phyloP scores from a whole-genome alignment of 1,140 invertebrate genomes.

The Drepana arcuata region DNA sequence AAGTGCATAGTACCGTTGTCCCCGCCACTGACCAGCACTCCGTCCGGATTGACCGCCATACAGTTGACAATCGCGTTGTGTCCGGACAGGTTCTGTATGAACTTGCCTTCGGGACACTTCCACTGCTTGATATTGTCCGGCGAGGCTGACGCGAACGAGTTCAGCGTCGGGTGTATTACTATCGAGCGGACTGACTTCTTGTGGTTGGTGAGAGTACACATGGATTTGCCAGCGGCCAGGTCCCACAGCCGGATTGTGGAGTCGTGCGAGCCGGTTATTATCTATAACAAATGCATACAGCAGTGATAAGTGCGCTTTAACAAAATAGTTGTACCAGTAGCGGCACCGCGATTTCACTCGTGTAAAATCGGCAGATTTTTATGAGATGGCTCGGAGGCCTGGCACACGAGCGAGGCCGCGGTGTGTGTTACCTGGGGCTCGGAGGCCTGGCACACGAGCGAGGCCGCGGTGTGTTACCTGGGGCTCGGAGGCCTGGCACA shows the following conservation, averaged over 20 bases:
- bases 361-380: no score
- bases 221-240: slow-evolving; percentile 94
- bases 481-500: slow-evolving; percentile 93
- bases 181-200: slow-evolving; percentile 98
- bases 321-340: no score
- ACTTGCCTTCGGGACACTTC: slow-evolving; percentile 98
- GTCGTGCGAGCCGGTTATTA: slow-evolving; percentile 87
- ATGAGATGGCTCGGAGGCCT: no score
- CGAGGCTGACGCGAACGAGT: slow-evolving; percentile 98
- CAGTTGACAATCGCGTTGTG: slow-evolving; percentile 99
- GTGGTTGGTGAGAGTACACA: slow-evolving; percentile 97
- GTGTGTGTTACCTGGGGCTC: slow-evolving; percentile 90
- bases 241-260: slow-evolving; percentile 97
- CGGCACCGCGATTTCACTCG: no score
- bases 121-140: slow-evolving; percentile 99
- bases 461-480: slow-evolving; percentile 88
- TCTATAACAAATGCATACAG: no score
- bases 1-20: slow-evolving; percentile 99
- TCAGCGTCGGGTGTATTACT: slow-evolving; percentile 91
- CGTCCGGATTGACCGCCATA: slow-evolving; percentile 93
- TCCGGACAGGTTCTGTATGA: slow-evolving; percentile 97
- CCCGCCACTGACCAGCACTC: slow-evolving; percentile 96
- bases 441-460: slow-evolving; percentile 90
- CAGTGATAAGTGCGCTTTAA: no score
- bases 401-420: no score